phyloP scores from a whole-genome alignment of 2,888 invertebrate species.

The Machimus atricapillus region DNA sequence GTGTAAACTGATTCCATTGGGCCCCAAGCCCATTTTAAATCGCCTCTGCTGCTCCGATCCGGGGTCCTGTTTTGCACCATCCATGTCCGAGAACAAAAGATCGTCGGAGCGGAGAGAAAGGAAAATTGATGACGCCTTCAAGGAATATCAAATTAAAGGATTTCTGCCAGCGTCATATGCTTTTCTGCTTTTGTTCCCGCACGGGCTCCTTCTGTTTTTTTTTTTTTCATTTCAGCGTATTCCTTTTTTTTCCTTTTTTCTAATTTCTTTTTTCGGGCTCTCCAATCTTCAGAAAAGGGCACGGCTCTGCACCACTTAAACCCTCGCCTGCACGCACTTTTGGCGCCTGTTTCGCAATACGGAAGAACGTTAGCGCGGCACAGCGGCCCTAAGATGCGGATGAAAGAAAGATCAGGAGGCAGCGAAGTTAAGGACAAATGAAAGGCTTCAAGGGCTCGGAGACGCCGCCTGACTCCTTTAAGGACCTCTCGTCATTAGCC shows the following conservation, averaged over 20 bases:
- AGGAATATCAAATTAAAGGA: slow-evolving; percentile 50
- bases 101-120: slow-evolving; percentile 34
- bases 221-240: slow-evolving; percentile 37
- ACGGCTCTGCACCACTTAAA: neutral
- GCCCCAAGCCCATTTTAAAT: slow-evolving; percentile 8
- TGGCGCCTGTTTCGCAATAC: slow-evolving; percentile 51
- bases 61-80: slow-evolving; percentile 13
- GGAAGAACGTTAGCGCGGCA: slow-evolving; percentile 44
- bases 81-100: slow-evolving; percentile 25
- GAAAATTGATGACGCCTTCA: slow-evolving; percentile 47
- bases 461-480: slow-evolving; percentile 42
- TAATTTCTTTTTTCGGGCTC: slow-evolving; percentile 33
- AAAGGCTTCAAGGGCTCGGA: slow-evolving; percentile 42
- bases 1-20: neutral
- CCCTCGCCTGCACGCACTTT: slow-evolving; percentile 44
- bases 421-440: slow-evolving; percentile 45
- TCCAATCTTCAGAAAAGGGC: neutral
- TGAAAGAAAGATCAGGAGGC: neutral
- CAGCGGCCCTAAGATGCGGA: slow-evolving; percentile 26
- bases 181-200: slow-evolving; percentile 41
- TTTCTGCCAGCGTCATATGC: slow-evolving; percentile 50
- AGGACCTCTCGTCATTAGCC: slow-evolving; percentile 12
- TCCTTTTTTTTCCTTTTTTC: neutral
- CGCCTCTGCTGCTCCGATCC: neutral
- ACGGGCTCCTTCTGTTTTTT: slow-evolving; percentile 29